Base-by-base conservation (phyloP, 2,888 invertebrate species). In the Lithophane ornitopus region DNA sequence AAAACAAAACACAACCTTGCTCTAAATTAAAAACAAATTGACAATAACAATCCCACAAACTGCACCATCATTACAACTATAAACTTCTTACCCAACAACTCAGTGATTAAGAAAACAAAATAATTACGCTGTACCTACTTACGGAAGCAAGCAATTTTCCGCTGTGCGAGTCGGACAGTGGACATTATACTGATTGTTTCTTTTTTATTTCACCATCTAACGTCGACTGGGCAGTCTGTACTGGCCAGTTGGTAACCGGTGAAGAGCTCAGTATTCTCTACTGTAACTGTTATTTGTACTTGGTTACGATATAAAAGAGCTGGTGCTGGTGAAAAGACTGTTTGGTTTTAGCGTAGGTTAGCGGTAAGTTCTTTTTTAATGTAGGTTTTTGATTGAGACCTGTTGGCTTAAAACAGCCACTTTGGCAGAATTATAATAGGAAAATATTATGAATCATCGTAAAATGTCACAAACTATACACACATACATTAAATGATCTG, bases 51-150 rank as follows among this genome's bases (percentile, higher is more conserved):
- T 26, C 2, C 7, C 8, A 80, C n/a, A 54, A 73, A n/a, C 14
- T 12, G n/a, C 22, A 56, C 19, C 19, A 39, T 56, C 41, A 81
- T 52, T 59, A 68, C 22, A 56, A 59, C 66, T 68, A 56, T 46
- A 59, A 74, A 61, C 62, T 58, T 69, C 56, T 87, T 86, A 79
- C 76, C 67, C 72, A 82, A 80, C 75, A 81, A 16, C 59, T 68
- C 49, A 74, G 73, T 81, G 76, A 84, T 86, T 81, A 87, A 82
- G 82, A 84, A 78, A 88, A 87, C 86, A 83, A 86, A 84, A 82
- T 88, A 88, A 88, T 87, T 80, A 74, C 87, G 44, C 26, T 44
- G 63, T 80, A 80, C 52, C 22, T 52, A 52, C 68, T 84, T 84
- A 77, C 78, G 71, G 80, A 81, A 86, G 77, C 78, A 66, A 77